Evolutionary conservation across 2,888 invertebrate species (phyloP), one percentile per base, ranked within the genome.

Genomic region (Lasioglossum lativentre): DNA sequence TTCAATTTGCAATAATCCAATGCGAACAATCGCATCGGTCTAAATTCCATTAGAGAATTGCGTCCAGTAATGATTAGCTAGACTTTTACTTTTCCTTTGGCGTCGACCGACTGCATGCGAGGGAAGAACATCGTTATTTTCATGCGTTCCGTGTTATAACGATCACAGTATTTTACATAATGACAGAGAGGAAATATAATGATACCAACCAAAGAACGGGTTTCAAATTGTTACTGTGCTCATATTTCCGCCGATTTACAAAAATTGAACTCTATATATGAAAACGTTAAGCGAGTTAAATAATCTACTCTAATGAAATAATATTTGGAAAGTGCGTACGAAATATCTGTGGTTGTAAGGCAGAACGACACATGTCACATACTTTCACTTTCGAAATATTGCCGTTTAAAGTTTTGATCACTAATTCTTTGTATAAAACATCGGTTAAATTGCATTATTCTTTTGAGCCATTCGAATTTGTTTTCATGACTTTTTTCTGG

Each of bases 21-120:
- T 19, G 6, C 30, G n/a, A 70, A 79, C 56, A 34, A 72, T 59
- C 38, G 23, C 52, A 70, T 47, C 34, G 77, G 76, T 42, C 47
- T 14, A 27, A 70, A 56, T 76, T 80, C 73, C 84, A 86, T 80
- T 79, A 86, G 73, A 63, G 76, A 79, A 84, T 86, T 86, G 40
- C 52, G 42, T 68, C 30, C 38, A 45, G 59, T 59, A 30, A 59
- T 59, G 27, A 59, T 27, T 3, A 23, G 16, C 59, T 0, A 14
- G 40, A 70, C 27, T 81, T 72, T 63, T 56, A 52, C 14, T 47
- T 12, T n/a, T 27, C 27, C 12, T 52, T 63, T 16, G 66, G 8
- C 66, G 66, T n/a, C 6, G 52, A 74, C 8, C 40, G 40, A 75
- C 42, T 30, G 30, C 30, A 19, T 27, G 10, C 27, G n/a, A 30